Evolutionary conservation across 2,113 vertebrate species (phyloP), one percentile per base, ranked within the genome.

Genomic region (Coryphaenoides rupestris): DNA sequence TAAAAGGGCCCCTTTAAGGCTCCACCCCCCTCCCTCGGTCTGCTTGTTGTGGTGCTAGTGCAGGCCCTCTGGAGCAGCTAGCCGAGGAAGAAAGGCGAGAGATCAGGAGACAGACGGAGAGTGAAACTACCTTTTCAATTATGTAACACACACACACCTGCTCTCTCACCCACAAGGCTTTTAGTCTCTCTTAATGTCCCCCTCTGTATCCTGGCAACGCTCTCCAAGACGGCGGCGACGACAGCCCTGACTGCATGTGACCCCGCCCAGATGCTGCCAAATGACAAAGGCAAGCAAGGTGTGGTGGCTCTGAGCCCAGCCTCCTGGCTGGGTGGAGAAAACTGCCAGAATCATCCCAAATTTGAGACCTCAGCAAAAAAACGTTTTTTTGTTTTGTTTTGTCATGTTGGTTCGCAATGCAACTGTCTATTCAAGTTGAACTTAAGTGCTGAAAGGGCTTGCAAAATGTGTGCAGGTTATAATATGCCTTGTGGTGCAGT

Each of bases 201-300:
- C 70, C 21, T n/a, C 54, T 1, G 86, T 89, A 85, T 84, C 87
- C 83, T 83, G 82, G 88, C 88, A 87, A 90, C 89, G 56, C 85
- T 88, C 75, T 15, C 82, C 68, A 75, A n/a, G 73, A 65, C 28
- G 21, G 72, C 55, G 21, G 59, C 13, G 9, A 40, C 33, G 7
- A 40, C 7, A 12, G 33, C 33, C 9, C 33, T 40, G 64, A 6
- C 62, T 61, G 65, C 63, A 26, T 66, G 69, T 70, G 72, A 76
- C 77, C 78, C 66, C 63, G 12, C 64, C 64, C 45, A 69, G 49
- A 70, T 49, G 33, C 7, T 24, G 4, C 54, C 60, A 15, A 4
- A 5, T 3, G 33, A 62, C 64, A 17, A 5, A 17, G 52, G 53
- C 53, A 53, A 33, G 22, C 47, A 14, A 16, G 10, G 46, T 16